Evolutionary conservation across 2,888 invertebrate genomes (phyloP), one percentile per base, ranked within the genome.

Genomic region (Eupeodes luniger): DNA sequence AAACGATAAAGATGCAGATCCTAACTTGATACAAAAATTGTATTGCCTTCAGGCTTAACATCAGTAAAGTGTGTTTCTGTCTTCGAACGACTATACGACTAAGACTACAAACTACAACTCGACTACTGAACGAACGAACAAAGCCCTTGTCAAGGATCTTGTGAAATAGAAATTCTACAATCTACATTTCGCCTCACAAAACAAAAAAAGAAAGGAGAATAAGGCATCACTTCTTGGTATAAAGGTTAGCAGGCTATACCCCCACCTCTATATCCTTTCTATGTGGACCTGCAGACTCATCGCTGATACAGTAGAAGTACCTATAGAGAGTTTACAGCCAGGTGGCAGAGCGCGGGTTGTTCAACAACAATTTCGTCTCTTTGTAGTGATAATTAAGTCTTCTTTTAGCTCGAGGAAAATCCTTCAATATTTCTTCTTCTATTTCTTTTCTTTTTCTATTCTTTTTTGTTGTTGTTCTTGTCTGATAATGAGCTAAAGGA

Each of bases 381-480:
- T 87, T 87, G 76, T 85, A 85, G 59, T 59, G 80, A 87, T 84
- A 87, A 87, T 84, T 87, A 87, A 84, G 80, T 72, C 80, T 81
- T 66, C 67, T 62, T 67, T 77, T 67, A 67, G 72, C 72, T 44
- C 77, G 40, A 53, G 57, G 74, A 77, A 81, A 81, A 84, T 84
- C 84, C 77, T 84, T 80, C 78, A 14, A 9, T 40, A 40, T 40
- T 40, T 40, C 40, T 40, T 40, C 9, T 40, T 9, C 40, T 40
- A 7, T 70, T 16, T 72, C n/a, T 12, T 2, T 49, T 66, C 57
- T 49, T 62, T 34, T 67, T 40, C 40, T 40, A 40, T 44, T 47
- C 19, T 47, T 11, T 36, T 34, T 14, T n/a, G 34, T 59, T 75
- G 47, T 9, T 74, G 70, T 47, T 6, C 44, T 59, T n/a, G 47